A percentile compares a stretch with the other conserved stretches of the same genome.
phyloP scores from a whole-genome alignment of 2,797 vertebrate genomes.

The Lacerta agilis region DNA sequence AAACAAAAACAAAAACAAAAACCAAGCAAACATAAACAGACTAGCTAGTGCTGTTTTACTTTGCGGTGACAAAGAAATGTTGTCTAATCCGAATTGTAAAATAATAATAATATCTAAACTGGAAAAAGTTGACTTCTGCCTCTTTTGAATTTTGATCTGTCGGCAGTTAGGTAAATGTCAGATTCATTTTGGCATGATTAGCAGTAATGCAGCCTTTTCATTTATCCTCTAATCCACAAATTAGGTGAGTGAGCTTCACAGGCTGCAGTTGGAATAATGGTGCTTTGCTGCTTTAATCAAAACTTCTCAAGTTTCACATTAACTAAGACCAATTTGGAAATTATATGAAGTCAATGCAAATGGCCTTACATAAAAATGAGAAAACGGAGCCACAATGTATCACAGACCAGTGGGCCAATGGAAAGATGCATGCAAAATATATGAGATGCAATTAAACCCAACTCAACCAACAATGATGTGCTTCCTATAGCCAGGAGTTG shows the following conservation, averaged over 20 bases:
- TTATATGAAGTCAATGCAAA: constrained; percentile 64
- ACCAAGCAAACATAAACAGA: not conserved
- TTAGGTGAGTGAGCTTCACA: constrained; percentile 10
- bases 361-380: constrained; percentile 44
- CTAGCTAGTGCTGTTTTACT: not conserved
- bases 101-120: not conserved
- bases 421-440: constrained; percentile 36
- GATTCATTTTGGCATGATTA: not conserved
- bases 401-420: not conserved
- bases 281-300: constrained; percentile 47
- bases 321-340: constrained; percentile 34
- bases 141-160: constrained; percentile 22
- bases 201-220: constrained; percentile 9
- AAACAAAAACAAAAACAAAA: too few relatives aligned
- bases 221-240: constrained; percentile 26
- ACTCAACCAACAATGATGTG: not conserved
- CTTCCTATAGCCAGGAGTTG: not conserved
- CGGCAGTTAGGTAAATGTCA: not conserved
- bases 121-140: not conserved
- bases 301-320: constrained; percentile 35
- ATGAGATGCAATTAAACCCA: constrained; percentile 25
- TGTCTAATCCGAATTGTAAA: not conserved
- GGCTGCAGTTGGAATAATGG: constrained; percentile 40
- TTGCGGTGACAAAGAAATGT: not conserved
- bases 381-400: constrained; percentile 27